Base-by-base conservation (phyloP, 2,888 invertebrate genomes). In the Sinotaia quadrata region DNA sequence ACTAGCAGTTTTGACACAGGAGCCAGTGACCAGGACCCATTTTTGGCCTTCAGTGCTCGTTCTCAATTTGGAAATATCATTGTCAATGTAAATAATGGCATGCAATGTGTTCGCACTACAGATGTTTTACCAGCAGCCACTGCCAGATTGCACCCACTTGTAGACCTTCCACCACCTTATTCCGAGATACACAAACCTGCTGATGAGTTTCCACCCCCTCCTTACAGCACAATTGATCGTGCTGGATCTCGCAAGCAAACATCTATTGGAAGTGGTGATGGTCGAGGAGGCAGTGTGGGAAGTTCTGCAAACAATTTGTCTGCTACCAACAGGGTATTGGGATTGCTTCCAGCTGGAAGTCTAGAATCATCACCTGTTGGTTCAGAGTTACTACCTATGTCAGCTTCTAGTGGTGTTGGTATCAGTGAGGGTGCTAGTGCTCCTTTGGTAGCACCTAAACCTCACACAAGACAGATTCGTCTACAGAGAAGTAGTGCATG, bases 21-120 rank as follows among this genome's bases (percentile, higher is more conserved):
- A 18, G 61, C 69, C 36, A 56, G 68, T 52, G 76, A 78, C 59
- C 73, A 78, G 54, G 79, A 81, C 29, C 81, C 81, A 8, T 81
- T 83, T 57, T 74, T 83, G 24, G 73, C 78, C 8, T 67, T 75
- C 24, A 73, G 76, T 24, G 71, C 78, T 1, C 65, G 61, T 18
- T 75, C 80, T 8, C 77, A 78, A 65, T 80, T 78, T 72, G 81
- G 83, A 44, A 83, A 83, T 71, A 81, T 84, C 58, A 83, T 84
- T 37, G 80, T 84, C 27, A 84, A 82, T 77, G 83, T 83, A 3
- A 84, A 84, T 69, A 84, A 83, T 63, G 83, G 84, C 15, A 80
- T 84, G 21, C 83, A 83, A 70, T 84, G 79, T 69, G 79, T 82
- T 15, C 82, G 83, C 27, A 66, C 67, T 8, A 75, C 74, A 31